phyloP scores from a whole-genome alignment of 1,140 invertebrate genomes.

The Lethrus apterus region DNA sequence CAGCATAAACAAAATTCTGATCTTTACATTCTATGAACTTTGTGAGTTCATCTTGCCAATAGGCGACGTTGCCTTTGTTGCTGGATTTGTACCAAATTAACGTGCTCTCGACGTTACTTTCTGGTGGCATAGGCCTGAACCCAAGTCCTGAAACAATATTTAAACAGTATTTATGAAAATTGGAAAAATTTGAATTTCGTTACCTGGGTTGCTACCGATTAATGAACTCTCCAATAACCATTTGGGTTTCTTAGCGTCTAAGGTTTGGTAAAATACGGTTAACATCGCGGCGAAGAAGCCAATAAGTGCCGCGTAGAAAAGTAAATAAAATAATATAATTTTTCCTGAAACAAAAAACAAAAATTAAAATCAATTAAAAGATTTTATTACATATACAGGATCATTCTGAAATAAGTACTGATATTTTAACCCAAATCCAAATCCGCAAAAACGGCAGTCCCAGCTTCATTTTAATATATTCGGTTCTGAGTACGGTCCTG shows the following conservation, averaged over 20 bases:
- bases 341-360: conserved; percentile 63
- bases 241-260: conserved; percentile 78
- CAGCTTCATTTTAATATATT: too few relatives aligned
- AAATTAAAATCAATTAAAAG: not conserved
- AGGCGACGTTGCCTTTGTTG: conserved; percentile 61
- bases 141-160: conserved; percentile 64
- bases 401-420: too few relatives aligned
- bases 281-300: conserved; percentile 88
- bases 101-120: conserved; percentile 80
- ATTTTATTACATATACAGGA: not conserved
- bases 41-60: conserved; percentile 68
- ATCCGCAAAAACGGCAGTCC: too few relatives aligned
- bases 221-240: conserved; percentile 76
- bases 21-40: conserved; percentile 65
- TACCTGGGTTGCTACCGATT: conserved; percentile 88
- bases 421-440: too few relatives aligned
- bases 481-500: too few relatives aligned
- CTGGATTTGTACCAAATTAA: conserved; percentile 86
- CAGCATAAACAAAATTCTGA: not conserved
- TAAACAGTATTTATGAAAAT: conserved; percentile 1
- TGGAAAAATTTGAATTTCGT: conserved; percentile 16
- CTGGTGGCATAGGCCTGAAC: conserved; percentile 80
- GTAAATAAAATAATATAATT: conserved; percentile 88
- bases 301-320: conserved; percentile 83
- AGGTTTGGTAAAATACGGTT: conserved; percentile 87